Evolutionary conservation across 1,140 invertebrate genomes (phyloP), one percentile per base, ranked within the genome.

Genomic region (Lepeophtheirus salmonis): DNA sequence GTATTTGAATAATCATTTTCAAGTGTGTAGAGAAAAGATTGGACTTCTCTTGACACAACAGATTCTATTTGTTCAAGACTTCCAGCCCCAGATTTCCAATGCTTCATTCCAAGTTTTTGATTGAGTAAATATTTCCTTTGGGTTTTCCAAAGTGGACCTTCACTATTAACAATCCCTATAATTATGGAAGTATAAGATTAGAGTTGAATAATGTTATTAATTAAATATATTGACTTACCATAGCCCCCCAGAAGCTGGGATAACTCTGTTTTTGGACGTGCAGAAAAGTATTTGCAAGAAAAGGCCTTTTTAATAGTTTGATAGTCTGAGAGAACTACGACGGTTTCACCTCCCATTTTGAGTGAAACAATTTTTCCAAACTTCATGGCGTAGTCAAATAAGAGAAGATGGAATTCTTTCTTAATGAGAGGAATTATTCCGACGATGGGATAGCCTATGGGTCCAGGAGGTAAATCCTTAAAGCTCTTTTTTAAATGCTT

Each of bases 131-230:
- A 96, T 62, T 82, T 79, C 56, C 91, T 75, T 69, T 95, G 87
- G 64, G 86, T 84, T 69, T 89, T 86, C 90, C 90, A 96, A 65
- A 92, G 73, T 60, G 81, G 79, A 54, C 90, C 91, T 63, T 87
- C 84, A 60, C 84, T 83, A 70, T 91, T 91, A 65, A 94, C 80
- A 62, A 94, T 82, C 66, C 90, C 90, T 91, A 74, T 21, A 50
- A 53, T 30, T n/a, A n/a, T n/a, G n/a, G n/a, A n/a, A n/a, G n/a
- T n/a, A n/a, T n/a, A n/a, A n/a, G n/a, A n/a, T n/a, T n/a, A n/a
- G n/a, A n/a, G n/a, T n/a, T n/a, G n/a, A n/a, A n/a, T n/a, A n/a
- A n/a, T n/a, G n/a, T n/a, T n/a, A n/a, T n/a, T n/a, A n/a, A n/a
- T n/a, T n/a, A n/a, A n/a, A n/a, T n/a, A n/a, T n/a, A n/a, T n/a